A percentile compares a stretch with the other conserved stretches of the same genome.
Evolutionary conservation across 2,113 vertebrate genomes (phyloP).

Genomic region (Myotis brandtii): DNA sequence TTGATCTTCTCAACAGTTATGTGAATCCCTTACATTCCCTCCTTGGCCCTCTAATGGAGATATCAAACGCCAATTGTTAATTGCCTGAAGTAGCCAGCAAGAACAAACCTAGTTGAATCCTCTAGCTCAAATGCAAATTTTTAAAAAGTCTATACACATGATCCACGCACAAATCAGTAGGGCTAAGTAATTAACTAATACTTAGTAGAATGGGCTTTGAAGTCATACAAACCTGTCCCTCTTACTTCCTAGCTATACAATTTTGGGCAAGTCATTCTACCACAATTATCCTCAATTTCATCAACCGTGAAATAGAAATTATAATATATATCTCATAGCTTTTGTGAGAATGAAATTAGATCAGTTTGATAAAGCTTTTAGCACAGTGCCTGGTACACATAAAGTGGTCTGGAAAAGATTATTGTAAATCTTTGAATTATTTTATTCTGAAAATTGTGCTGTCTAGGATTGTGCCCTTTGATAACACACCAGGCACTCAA

Average conservation of each 20-base stretch:
- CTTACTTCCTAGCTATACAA: background rate
- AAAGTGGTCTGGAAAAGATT: background rate
- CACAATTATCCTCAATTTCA: background rate
- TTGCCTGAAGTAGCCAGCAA: background rate
- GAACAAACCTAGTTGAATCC: background rate
- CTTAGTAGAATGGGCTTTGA: background rate
- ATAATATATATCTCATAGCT: background rate
- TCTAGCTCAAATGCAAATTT: background rate
- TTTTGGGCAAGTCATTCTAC: background rate
- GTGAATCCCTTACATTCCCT: background rate
- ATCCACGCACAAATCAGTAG: background rate
- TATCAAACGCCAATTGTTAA: background rate
- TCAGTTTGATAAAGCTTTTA: conserved; percentile 9
- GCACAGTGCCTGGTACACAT: background rate
- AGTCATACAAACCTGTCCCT: background rate
- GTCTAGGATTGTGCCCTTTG: background rate
- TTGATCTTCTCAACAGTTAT: background rate
- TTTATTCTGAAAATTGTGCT: background rate
- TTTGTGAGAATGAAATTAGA: background rate
- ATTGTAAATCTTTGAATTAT: background rate
- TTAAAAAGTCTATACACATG: background rate
- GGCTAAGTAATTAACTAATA: background rate
- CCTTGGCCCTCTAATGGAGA: background rate
- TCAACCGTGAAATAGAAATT: background rate
- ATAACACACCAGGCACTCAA: background rate